phyloP scores from a whole-genome alignment of 2,797 vertebrate species.

The Lithobates sylvaticus region DNA sequence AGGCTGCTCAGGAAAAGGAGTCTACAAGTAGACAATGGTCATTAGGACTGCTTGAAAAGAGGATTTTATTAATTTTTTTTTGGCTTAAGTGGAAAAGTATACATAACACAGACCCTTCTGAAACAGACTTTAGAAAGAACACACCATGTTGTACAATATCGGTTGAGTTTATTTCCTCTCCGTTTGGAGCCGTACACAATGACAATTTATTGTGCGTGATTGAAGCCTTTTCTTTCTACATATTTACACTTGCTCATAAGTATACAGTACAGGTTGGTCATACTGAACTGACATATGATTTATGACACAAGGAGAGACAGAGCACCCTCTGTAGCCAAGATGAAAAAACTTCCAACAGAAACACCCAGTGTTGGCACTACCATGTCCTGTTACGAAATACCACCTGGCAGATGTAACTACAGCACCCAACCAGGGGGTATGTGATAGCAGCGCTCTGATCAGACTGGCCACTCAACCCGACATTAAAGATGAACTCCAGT shows the following conservation, averaged over 20 bases:
- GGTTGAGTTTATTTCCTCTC: not conserved
- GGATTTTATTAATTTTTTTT: no score
- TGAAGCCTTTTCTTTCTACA: not conserved
- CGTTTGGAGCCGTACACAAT: not conserved
- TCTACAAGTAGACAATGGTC: no score
- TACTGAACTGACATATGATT: not conserved
- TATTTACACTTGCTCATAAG: not conserved
- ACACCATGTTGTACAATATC: not conserved
- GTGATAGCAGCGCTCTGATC: no score
- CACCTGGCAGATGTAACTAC: no score
- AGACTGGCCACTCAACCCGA: no score
- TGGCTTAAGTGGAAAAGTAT: not conserved
- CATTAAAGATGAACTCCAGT: no score
- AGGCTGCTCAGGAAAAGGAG: no score
- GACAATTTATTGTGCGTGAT: constrained; percentile 9
- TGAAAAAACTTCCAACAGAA: no score
- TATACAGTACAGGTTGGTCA: constrained; percentile 8
- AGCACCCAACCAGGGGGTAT: no score
- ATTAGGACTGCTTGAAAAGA: no score
- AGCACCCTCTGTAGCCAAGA: not conserved
- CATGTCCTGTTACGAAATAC: no score
- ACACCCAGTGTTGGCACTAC: no score
- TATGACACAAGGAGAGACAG: not conserved
- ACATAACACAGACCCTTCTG: not conserved
- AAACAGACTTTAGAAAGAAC: not conserved